Conservation (phyloP, 2,888 invertebrate species). For the Ennomos fuscantarius region DNA sequence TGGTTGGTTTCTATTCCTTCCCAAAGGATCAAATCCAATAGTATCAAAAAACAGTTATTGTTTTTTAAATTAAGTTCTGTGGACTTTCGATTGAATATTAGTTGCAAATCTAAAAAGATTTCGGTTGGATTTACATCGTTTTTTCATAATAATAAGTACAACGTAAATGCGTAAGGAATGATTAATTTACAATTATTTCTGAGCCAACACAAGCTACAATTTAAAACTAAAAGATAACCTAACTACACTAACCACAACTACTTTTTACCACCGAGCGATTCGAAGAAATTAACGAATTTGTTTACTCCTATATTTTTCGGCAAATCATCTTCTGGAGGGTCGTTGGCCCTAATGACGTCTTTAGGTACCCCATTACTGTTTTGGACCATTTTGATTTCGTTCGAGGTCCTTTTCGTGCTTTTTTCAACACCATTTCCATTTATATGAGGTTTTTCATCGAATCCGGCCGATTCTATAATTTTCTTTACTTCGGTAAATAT, state of each 20-base stretch:
- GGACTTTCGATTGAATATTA: too few species aligned
- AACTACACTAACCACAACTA: conserved; percentile 41
- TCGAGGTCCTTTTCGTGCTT: conserved; percentile 62
- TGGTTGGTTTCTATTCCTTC: too few species aligned
- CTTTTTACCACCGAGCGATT: conserved; percentile 78
- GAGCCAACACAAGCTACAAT: not conserved
- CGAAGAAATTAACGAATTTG: conserved; percentile 80
- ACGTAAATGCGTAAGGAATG: too few species aligned
- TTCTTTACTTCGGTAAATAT: conserved; percentile 24
- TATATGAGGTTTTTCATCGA: conserved; percentile 33
- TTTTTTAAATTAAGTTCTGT: too few species aligned
- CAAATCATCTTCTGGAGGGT: conserved; percentile 77
- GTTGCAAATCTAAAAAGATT: too few species aligned
- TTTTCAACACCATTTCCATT: conserved; percentile 54
- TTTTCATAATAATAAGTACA: too few species aligned
- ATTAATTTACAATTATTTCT: too few species aligned
- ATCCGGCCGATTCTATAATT: conserved; percentile 4
- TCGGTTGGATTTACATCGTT: too few species aligned
- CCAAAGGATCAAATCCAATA: too few species aligned
- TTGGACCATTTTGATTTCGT: conserved; percentile 76
- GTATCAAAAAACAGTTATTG: too few species aligned
- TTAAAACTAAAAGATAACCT: conserved; percentile 5
- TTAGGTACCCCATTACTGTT: conserved; percentile 64
- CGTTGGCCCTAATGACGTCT: conserved; percentile 77
- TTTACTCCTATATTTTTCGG: conserved; percentile 81